phyloP scores from a whole-genome alignment of 2,113 vertebrate species.

The Odontophorus gujanensis region DNA sequence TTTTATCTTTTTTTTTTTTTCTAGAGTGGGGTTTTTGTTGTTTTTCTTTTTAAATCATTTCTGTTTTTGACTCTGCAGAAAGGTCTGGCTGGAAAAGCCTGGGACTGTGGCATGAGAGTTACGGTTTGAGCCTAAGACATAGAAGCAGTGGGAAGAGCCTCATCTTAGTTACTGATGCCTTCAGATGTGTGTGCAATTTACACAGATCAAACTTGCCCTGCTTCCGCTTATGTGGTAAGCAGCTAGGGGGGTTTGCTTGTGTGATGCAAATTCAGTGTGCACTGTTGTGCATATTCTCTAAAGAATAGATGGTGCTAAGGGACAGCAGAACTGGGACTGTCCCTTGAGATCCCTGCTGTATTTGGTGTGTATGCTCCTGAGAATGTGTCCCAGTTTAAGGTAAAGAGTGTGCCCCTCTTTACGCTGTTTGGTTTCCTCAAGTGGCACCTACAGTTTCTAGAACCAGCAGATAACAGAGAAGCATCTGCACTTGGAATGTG shows the following conservation, averaged over 20 bases:
- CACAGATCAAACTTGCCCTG: background rate
- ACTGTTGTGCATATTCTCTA: background rate
- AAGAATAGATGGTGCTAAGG: background rate
- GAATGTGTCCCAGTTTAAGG: background rate
- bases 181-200: rapidly evolving
- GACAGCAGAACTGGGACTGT: background rate
- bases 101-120: background rate
- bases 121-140: background rate
- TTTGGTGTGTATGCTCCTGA: background rate
- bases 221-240: rapidly evolving
- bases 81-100: background rate
- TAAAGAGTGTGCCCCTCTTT: background rate
- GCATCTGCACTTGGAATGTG: constrained; percentile 6
- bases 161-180: background rate
- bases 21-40: background rate
- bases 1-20: too few species aligned
- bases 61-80: background rate
- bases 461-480: constrained; percentile 33
- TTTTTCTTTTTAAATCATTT: background rate
- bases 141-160: background rate
- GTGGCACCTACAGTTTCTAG: background rate
- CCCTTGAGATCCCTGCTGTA: background rate
- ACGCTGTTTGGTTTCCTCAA: background rate
- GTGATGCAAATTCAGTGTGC: background rate
- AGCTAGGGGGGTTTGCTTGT: background rate